phyloP scores from a whole-genome alignment of 64 coral and sea anemone species.

The Montipora sp. region DNA sequence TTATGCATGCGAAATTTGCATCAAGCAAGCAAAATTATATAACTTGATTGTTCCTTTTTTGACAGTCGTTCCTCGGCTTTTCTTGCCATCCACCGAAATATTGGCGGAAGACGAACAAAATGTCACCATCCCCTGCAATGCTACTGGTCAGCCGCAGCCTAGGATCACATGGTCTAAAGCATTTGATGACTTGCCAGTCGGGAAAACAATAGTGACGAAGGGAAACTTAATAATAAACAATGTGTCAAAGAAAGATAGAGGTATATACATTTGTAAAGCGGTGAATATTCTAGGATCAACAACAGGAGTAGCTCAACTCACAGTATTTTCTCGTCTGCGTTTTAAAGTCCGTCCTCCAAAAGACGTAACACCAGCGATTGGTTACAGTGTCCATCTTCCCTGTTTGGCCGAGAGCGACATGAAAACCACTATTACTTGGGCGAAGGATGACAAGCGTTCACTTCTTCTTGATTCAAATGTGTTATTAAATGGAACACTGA shows the following conservation, averaged over 20 bases:
- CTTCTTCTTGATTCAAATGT: not conserved
- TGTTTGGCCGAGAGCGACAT: conserved; percentile 34
- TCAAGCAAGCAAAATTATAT: no score
- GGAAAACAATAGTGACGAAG: not conserved
- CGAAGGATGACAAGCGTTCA: not conserved
- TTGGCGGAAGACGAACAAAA: conserved; percentile 1
- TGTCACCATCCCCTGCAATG: conserved; percentile 16
- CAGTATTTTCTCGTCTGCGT: not conserved
- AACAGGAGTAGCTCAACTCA: not conserved
- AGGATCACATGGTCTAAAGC: conserved; percentile 14
- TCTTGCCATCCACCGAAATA: not conserved
- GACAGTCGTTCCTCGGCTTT: not conserved
- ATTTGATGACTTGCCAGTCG: not conserved
- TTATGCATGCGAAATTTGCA: no score
- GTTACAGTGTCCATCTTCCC: not conserved
- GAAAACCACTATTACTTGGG: not conserved
- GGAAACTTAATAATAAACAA: not conserved
- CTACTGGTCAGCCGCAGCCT: conserved; percentile 9
- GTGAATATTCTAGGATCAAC: conserved; percentile 25
- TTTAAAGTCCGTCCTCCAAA: not conserved
- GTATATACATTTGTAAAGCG: conserved; percentile 31
- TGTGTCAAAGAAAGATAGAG: conserved; percentile 6
- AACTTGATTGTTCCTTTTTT: not conserved
- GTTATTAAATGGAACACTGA: no score
- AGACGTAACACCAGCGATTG: not conserved